Evolutionary conservation across 2,888 invertebrate genomes (phyloP), one percentile per base, ranked within the genome.

Genomic region (Sinotaia quadrata): DNA sequence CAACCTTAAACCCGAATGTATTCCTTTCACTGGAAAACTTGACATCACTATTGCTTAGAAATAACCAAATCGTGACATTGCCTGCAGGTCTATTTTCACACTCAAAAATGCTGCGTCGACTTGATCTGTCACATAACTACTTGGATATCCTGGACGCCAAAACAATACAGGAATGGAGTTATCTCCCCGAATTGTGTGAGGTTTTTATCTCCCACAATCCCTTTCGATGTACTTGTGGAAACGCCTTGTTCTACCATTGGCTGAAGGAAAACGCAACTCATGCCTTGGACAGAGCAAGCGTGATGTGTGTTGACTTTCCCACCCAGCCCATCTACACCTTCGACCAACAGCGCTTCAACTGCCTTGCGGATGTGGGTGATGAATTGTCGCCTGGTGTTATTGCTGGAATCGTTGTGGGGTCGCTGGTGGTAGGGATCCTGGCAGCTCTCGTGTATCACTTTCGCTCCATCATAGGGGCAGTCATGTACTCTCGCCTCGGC

Each of bases 141-240:
- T 31, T 70, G 21, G 18, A 29, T 4, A 8, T n/a, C 18, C 60
- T 70, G 0, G 15, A 34, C 4, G 24, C 52, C 3, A 33, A 37
- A 27, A 47, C 34, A 0, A 27, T 66, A 2, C n/a, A 4, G 4
- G 41, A 54, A 21, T 34, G 66, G 10, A 34, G 2, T 15, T 27
- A n/a, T 15, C 21, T 70, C n/a, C 24, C 31, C 4, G 12, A n/a
- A 4, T 54, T 70, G 29, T n/a, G n/a, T 15, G 44, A 24, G 10
- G 24, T 70, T 21, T 12, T 15, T 27, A 37, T 70, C 2, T 52
- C 59, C 2, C 27, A 47, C 34, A 70, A 70, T 54, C 60, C 60
- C 10, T 70, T 66, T 66, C 47, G n/a, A 21, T 70, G 70, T 27
- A 24, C 10, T 7, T 70, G 70, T 59, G 31, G n/a, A 8, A 70